A percentile compares a stretch with the other conserved stretches of the same genome.
Conservation (phyloP, 2,797 vertebrate genomes). For the Cygnus olor region DNA sequence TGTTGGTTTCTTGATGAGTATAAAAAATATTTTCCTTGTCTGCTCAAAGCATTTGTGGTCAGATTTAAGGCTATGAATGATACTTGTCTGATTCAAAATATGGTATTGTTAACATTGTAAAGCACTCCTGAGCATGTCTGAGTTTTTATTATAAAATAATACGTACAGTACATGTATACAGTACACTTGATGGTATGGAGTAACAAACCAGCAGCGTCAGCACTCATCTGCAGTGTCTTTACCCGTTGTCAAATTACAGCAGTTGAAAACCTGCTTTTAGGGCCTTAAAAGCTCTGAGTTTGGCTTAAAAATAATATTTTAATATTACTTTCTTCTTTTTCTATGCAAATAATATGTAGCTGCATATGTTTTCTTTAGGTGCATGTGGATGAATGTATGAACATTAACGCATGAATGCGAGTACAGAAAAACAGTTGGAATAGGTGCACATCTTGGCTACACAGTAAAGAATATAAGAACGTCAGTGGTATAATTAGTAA, state of each 20-base stretch:
- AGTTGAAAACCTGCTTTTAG: neutral
- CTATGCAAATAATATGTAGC: neutral
- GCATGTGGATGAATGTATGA: neutral
- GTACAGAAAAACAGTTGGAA: neutral
- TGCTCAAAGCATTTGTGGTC: neutral
- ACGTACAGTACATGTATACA: neutral
- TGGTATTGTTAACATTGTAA: neutral
- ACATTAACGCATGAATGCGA: neutral
- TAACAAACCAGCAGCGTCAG: neutral
- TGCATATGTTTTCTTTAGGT: accelerated
- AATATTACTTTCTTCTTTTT: neutral
- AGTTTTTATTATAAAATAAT: constrained; percentile 2
- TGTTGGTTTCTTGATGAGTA: neutral
- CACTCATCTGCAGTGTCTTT: neutral
- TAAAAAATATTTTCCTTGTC: neutral
- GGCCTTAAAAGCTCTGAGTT: neutral
- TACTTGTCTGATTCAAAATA: neutral
- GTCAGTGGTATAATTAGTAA: neutral
- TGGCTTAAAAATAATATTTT: neutral
- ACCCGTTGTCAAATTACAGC: neutral
- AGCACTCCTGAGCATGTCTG: neutral
- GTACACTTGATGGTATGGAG: neutral
- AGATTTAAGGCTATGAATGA: neutral
- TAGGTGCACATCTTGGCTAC: neutral
- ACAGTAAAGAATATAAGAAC: neutral